A percentile compares a stretch with the other conserved stretches of the same genome.
phyloP scores from a whole-genome alignment of 2,113 vertebrate species.

The Sciurus niger region DNA sequence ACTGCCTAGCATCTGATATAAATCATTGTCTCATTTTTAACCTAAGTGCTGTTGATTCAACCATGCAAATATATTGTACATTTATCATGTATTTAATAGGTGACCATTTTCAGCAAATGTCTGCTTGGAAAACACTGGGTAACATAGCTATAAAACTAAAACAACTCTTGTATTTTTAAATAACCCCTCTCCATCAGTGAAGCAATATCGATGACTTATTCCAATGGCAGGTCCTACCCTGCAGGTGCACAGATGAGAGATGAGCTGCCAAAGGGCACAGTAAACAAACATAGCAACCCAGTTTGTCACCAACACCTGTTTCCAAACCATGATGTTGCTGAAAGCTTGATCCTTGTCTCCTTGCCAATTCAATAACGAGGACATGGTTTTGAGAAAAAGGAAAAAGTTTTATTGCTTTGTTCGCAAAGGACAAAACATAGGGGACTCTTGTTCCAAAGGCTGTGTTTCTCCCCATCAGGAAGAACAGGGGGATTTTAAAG shows the following conservation, averaged over 20 bases:
- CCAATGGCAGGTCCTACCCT: neutral
- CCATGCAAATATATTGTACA: slow-evolving; percentile 57
- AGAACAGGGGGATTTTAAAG: too few species aligned
- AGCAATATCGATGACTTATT: neutral
- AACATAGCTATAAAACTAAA: slow-evolving; percentile 53
- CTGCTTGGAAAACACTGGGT: slow-evolving; percentile 52
- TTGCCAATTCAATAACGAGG: too few species aligned
- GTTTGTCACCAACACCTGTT: neutral
- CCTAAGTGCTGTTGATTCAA: slow-evolving; percentile 77
- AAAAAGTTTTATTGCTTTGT: too few species aligned
- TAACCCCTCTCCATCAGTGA: slow-evolving; percentile 21
- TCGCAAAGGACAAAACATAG: too few species aligned
- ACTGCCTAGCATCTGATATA: neutral
- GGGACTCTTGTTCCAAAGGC: too few species aligned
- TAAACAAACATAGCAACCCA: neutral
- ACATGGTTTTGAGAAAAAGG: too few species aligned
- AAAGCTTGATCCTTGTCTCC: too few species aligned
- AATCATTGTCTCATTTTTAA: slow-evolving; percentile 70
- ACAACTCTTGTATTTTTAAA: slow-evolving; percentile 35
- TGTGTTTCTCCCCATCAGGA: too few species aligned
- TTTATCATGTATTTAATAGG: slow-evolving; percentile 44
- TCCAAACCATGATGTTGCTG: neutral
- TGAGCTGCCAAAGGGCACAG: neutral
- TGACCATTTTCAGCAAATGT: slow-evolving; percentile 41
- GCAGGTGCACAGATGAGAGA: neutral